Conservation (phyloP, 2,113 vertebrate species). For the Entomyzon cyanotis region DNA sequence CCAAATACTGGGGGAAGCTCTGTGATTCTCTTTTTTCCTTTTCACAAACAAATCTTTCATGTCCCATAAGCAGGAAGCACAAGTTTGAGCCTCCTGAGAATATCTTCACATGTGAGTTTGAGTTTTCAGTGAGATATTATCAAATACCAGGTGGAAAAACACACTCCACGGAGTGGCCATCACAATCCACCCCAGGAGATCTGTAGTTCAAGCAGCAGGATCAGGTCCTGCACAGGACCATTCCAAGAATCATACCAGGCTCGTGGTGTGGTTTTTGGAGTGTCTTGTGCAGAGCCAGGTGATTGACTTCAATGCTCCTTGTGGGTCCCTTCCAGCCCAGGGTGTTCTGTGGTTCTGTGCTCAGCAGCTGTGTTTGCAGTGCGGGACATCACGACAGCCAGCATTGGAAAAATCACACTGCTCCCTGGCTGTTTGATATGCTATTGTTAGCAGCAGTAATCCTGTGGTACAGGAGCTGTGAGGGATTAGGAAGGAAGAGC, state of each 20-base stretch:
- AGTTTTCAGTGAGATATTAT: background rate
- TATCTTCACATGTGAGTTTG: background rate
- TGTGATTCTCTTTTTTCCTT: background rate
- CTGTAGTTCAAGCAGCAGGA: background rate
- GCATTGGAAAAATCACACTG: background rate
- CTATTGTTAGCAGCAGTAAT: slow-evolving; percentile 54
- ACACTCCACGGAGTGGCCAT: background rate
- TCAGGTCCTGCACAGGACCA: background rate
- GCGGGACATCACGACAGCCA: background rate
- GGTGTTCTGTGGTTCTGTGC: background rate
- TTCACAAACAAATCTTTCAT: background rate
- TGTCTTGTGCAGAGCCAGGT: background rate
- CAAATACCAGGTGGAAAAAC: background rate
- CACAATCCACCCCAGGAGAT: background rate
- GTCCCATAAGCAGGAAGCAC: background rate
- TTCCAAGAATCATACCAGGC: background rate
- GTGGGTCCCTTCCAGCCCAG: background rate
- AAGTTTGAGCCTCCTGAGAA: background rate
- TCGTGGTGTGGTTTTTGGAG: background rate
- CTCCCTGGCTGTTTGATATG: background rate
- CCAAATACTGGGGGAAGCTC: background rate
- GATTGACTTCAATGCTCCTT: background rate
- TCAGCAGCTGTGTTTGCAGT: background rate
- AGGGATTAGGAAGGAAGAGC: slow-evolving; percentile 45
- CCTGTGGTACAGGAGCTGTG: background rate